Evolutionary conservation across 2,888 invertebrate genomes (phyloP).

Genomic region (Cheilosia grossa): DNA sequence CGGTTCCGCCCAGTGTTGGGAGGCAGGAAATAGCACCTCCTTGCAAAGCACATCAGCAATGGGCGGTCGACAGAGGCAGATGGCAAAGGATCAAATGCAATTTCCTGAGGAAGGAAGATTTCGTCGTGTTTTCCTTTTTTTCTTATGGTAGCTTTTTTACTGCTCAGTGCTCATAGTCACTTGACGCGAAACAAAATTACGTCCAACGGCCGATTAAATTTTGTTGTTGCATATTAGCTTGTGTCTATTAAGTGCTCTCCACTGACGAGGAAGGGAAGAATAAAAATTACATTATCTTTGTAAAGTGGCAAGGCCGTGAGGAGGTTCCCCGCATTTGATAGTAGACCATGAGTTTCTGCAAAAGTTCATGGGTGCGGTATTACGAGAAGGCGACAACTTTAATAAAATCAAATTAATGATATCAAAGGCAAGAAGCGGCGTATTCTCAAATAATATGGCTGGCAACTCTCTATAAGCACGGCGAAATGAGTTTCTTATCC

Average conservation of each 20-base stretch:
- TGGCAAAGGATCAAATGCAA: slow-evolving; percentile 66
- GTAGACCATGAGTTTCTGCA: slow-evolving; percentile 8
- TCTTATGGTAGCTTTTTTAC: slow-evolving; percentile 11
- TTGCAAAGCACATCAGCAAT: neutral
- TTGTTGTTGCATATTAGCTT: slow-evolving; percentile 66
- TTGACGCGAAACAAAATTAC: slow-evolving; percentile 64
- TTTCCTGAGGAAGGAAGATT: slow-evolving; percentile 61
- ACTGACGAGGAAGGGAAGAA: slow-evolving; percentile 18
- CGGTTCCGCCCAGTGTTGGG: slow-evolving; percentile 27
- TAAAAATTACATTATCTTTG: slow-evolving; percentile 68
- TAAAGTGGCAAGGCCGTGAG: slow-evolving; percentile 23
- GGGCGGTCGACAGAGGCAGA: neutral
- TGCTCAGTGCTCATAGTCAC: slow-evolving; percentile 27
- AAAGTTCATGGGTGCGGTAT: neutral
- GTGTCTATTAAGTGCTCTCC: slow-evolving; percentile 44
- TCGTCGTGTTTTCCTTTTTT: slow-evolving; percentile 35
- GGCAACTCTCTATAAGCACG: slow-evolving; percentile 28
- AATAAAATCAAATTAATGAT: slow-evolving; percentile 72
- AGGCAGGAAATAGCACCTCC: slow-evolving; percentile 61
- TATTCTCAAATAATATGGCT: slow-evolving; percentile 32
- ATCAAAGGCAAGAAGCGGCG: slow-evolving; percentile 21
- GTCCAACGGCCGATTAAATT: slow-evolving; percentile 60
- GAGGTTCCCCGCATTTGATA: slow-evolving; percentile 32
- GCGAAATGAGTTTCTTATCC: slow-evolving; percentile 50
- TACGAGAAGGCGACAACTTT: slow-evolving; percentile 31